Conservation (phyloP, 30 jellyfish, hydroid and myxozoan species). For the Hydra vulgaris region DNA sequence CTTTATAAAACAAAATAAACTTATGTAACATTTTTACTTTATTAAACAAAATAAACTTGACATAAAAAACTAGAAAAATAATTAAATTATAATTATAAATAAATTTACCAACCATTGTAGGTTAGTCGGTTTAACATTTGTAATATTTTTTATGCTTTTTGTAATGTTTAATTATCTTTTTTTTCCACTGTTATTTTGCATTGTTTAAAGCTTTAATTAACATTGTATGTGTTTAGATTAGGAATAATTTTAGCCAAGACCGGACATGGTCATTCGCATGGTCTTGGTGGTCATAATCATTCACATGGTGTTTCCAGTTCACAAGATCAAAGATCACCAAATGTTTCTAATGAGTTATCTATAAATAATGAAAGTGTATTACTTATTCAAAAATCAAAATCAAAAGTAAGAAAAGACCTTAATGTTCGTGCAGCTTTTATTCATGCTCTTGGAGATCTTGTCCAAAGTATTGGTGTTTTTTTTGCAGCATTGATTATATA, state of each 20-base stretch:
- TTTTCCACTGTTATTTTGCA: no score
- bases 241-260: conserved; percentile 60
- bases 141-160: no score
- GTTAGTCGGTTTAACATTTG: no score
- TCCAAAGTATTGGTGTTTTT: conserved; percentile 86
- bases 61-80: no score
- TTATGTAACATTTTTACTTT: no score
- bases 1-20: no score
- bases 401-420: conserved; percentile 51
- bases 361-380: conserved; percentile 19
- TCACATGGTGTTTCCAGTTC: conserved; percentile 48
- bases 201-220: no score
- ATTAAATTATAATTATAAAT: no score
- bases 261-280: conserved; percentile 58
- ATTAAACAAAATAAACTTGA: no score
- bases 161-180: no score
- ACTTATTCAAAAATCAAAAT: conserved; percentile 15
- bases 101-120: no score
- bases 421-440: conserved; percentile 94
- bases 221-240: conserved; percentile 28
- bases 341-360: not conserved
- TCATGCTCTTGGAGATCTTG: conserved; percentile 87
- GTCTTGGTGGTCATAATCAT: conserved; percentile 50
- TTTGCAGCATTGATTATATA: conserved; percentile 73
- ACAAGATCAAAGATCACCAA: conserved; percentile 16